phyloP scores from a whole-genome alignment of 2,113 vertebrate genomes.

The Toxostoma redivivum region DNA sequence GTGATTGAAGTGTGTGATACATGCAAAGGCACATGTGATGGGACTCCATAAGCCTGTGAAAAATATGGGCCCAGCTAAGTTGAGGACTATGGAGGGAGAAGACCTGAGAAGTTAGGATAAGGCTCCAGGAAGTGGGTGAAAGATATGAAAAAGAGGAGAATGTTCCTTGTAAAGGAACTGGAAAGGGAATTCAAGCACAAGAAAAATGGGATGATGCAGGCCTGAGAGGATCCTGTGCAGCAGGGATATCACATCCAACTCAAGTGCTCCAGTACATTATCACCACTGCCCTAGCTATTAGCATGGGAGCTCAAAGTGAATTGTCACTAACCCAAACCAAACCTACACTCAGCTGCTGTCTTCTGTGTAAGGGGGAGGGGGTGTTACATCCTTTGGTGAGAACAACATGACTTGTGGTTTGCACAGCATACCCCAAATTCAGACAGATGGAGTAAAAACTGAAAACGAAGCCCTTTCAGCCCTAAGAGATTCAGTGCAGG shows the following conservation, averaged over 20 bases:
- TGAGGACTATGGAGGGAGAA: not conserved
- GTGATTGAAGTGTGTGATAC: not conserved
- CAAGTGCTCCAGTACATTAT: not conserved
- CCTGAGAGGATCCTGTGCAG: not conserved
- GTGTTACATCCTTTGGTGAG: not conserved
- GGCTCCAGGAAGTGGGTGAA: not conserved
- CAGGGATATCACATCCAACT: not conserved
- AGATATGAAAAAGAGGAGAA: not conserved
- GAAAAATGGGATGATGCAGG: not conserved
- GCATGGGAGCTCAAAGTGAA: not conserved
- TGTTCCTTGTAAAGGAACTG: not conserved
- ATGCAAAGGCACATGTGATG: rapidly evolving
- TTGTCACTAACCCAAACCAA: not conserved
- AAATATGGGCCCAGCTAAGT: not conserved
- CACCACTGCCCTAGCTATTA: not conserved
- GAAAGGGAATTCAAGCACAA: not conserved
- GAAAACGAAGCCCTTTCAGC: not conserved
- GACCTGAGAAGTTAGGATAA: not conserved
- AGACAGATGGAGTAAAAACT: not conserved
- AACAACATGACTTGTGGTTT: not conserved
- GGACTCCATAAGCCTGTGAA: not conserved
- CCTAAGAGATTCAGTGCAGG: not conserved
- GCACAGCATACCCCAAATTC: not conserved
- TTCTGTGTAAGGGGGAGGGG: not conserved
- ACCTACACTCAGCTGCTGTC: not conserved